Evolutionary conservation across 2,113 vertebrate species (phyloP).

Genomic region (Cryptomyrus ogoouensis): DNA sequence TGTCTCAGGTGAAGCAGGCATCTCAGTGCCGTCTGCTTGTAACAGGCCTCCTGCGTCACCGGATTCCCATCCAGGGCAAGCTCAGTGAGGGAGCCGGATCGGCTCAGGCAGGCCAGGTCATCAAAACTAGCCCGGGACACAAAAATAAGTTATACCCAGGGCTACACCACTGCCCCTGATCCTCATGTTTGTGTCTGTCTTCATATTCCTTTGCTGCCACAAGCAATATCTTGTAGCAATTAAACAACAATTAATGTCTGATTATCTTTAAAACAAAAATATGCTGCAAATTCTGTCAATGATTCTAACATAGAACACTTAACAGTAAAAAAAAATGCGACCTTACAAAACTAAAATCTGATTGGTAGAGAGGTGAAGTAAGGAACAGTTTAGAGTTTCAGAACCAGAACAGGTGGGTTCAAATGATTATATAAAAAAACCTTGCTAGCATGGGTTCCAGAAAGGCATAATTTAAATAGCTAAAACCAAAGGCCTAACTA

Average conservation of each 20-base stretch:
- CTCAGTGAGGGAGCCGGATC: slow-evolving; percentile 79
- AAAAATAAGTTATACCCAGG: neutral
- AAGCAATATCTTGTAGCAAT: neutral
- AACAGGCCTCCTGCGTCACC: slow-evolving; percentile 98
- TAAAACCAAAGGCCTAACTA: neutral
- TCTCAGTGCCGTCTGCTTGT: slow-evolving; percentile 89
- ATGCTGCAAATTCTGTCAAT: neutral
- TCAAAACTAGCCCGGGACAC: slow-evolving; percentile 67
- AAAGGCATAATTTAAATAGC: neutral
- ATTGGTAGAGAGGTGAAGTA: neutral
- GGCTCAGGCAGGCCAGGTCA: slow-evolving; percentile 82
- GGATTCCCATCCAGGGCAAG: slow-evolving; percentile 98
- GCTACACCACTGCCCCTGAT: too few species aligned
- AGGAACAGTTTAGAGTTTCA: neutral
- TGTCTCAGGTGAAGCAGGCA: slow-evolving; percentile 92
- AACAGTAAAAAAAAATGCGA: neutral
- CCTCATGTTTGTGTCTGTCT: neutral
- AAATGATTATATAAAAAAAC: neutral
- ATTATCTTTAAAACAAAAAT: neutral
- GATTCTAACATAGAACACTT: neutral
- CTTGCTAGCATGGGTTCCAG: neutral
- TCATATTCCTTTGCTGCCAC: neutral
- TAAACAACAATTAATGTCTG: neutral
- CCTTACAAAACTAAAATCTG: neutral
- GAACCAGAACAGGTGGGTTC: neutral